phyloP scores from a whole-genome alignment of 2,113 vertebrate species.

The Caretta caretta region DNA sequence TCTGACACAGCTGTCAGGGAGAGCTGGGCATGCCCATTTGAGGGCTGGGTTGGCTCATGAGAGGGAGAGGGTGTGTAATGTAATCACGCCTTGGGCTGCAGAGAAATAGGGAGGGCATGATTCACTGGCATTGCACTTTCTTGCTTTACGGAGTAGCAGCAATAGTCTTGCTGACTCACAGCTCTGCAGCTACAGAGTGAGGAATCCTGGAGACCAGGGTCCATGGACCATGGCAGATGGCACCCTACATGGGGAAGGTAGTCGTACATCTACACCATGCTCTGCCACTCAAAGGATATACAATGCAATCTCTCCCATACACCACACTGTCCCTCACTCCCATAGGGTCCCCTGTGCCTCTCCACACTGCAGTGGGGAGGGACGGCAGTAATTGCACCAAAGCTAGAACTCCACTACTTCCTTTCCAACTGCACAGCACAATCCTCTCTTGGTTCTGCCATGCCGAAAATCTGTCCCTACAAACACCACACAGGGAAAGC shows the following conservation, averaged over 20 bases:
- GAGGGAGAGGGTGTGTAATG: background rate
- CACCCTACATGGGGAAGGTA: background rate
- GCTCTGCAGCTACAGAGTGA: background rate
- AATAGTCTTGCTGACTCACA: background rate
- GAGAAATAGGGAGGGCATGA: rapidly evolving
- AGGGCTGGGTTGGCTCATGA: rapidly evolving
- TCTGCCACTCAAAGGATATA: background rate
- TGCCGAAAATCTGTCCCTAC: background rate
- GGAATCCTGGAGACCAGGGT: background rate
- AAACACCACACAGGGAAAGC: background rate
- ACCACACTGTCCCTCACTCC: background rate
- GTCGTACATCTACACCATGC: no score
- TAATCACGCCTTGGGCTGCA: background rate
- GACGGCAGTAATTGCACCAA: no score
- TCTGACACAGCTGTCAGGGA: background rate
- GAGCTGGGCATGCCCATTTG: background rate
- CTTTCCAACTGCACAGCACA: background rate
- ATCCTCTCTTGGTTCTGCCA: background rate
- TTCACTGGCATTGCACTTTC: background rate
- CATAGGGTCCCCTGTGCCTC: background rate
- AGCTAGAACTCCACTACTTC: background rate
- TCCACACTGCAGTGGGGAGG: background rate
- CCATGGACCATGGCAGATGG: background rate
- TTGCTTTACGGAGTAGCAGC: background rate
- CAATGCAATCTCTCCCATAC: background rate